phyloP scores from a whole-genome alignment of 2,797 vertebrate genomes.

The Monodelphis domestica region DNA sequence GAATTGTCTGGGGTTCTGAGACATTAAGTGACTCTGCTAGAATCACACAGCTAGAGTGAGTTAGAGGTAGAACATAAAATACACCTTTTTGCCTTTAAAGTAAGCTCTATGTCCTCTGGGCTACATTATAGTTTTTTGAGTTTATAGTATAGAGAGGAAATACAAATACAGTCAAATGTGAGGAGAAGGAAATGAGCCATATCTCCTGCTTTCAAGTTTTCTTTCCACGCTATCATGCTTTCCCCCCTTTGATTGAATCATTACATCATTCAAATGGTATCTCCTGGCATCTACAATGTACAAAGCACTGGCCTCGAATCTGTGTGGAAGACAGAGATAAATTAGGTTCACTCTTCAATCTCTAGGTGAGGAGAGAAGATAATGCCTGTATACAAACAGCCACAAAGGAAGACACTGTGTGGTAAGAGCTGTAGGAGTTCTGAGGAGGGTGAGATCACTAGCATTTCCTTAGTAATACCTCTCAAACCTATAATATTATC shows the following conservation, averaged over 20 bases:
- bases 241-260: not conserved
- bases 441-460: not conserved
- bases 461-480: not conserved
- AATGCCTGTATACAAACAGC: not conserved
- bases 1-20: not conserved
- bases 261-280: not conserved
- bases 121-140: not conserved
- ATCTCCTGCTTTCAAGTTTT: not conserved
- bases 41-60: not conserved
- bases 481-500: constrained; percentile 64
- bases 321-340: not conserved
- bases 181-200: not conserved
- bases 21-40: not conserved
- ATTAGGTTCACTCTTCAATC: not conserved
- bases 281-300: not conserved
- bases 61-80: not conserved
- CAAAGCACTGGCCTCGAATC: not conserved
- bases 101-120: not conserved
- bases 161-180: not conserved
- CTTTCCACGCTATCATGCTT: not conserved
- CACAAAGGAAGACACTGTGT: not conserved
- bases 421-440: not conserved
- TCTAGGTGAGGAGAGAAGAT: not conserved
- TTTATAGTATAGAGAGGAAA: not conserved
- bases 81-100: not conserved